Percentiles rank a stretch among this genome's conserved stretches.
phyloP scores from a whole-genome alignment of 2,113 vertebrate genomes.

The Carassius auratus region DNA sequence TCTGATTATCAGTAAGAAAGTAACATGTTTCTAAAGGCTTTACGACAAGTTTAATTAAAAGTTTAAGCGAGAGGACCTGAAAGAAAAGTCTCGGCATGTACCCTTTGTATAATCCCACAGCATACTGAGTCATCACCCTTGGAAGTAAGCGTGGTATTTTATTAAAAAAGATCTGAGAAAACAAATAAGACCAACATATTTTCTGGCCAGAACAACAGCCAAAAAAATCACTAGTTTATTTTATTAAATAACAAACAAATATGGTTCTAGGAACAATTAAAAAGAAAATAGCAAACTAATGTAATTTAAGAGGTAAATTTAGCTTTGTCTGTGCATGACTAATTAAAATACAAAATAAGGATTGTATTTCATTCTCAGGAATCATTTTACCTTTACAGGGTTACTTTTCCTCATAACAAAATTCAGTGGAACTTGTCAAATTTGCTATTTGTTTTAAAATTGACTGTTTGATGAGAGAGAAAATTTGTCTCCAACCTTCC shows the following conservation, averaged over 20 bases:
- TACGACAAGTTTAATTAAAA: constrained; percentile 17
- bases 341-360: background rate
- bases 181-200: constrained; percentile 31
- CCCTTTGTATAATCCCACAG: constrained; percentile 36
- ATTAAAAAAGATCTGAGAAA: constrained; percentile 39
- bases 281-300: background rate
- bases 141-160: constrained; percentile 34
- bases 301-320: background rate
- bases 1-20: background rate
- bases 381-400: background rate
- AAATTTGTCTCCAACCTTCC: background rate
- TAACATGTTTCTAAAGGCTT: constrained; percentile 17
- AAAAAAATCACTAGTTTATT: background rate
- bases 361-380: background rate
- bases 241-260: background rate
- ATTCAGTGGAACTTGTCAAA: background rate
- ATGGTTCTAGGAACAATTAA: background rate
- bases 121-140: constrained; percentile 41
- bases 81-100: constrained; percentile 26
- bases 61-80: constrained; percentile 2
- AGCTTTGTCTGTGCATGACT: background rate
- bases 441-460: background rate
- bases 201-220: constrained; percentile 35
- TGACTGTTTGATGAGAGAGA: background rate
- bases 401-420: background rate